Evolutionary conservation across 2,888 invertebrate genomes (phyloP), one percentile per base, ranked within the genome.

Genomic region (Chaetogeoica ovagalla): DNA sequence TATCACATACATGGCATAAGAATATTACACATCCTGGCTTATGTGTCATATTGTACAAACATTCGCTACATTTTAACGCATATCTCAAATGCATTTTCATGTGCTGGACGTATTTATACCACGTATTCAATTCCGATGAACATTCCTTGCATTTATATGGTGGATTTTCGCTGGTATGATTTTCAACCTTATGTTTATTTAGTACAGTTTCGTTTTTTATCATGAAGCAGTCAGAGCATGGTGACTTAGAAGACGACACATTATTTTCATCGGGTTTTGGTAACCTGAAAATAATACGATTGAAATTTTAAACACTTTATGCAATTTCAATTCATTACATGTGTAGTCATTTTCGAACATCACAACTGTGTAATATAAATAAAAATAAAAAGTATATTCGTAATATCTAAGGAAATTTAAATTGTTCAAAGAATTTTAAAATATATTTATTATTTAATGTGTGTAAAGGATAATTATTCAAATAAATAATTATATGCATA

Each of bases 31-130:
- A 60, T 13, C 55, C 70, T 21, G 70, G 39, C 63, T 79, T 79
- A 62, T 63, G 37, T 8, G 63, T 52, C 70, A 79, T 63, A 30
- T 23, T 19, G 62, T 79, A 79, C 9, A 71, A 23, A 79, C 77
- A 79, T 13, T 70, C 70, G 70, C 70, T 71, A 70, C 77, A 79
- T 70, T 55, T 79, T 55, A 70, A 19, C 19, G 70, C 77, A 71
- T 43, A 63, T 55, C 55, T 79, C 11, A 79, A 71, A 79, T 79
- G 77, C 77, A 79, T 70, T 79, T 70, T 79, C 77, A 79, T 79
- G 23, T 79, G 77, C 30, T 63, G 62, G 19, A 79, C 77, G 55
- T 79, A 79, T 1, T 63, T 23, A 63, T 70, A 70, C 77, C 77
- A 79, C 23, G 70, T 55, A n/a, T 63, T 21, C 1, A 23, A 63